Conservation (phyloP, 2,888 invertebrate species). For the Heteromurus nitidus region DNA sequence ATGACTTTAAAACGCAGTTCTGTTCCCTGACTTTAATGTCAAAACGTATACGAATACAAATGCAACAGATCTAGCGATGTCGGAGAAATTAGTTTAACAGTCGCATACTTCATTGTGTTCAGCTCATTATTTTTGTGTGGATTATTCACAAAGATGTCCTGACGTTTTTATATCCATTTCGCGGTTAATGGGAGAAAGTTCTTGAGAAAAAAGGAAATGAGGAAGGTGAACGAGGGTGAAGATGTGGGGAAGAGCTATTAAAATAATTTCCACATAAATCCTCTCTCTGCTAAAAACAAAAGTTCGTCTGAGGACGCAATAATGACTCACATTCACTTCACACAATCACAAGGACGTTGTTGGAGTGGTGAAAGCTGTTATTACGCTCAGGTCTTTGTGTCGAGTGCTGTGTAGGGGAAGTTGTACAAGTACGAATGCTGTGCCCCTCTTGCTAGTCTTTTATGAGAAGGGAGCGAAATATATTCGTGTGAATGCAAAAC, state of each 20-base stretch:
- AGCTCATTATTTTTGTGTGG: too few species aligned
- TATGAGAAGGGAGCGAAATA: too few species aligned
- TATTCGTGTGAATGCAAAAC: too few species aligned
- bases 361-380: neutral
- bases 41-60: too few species aligned
- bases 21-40: too few species aligned
- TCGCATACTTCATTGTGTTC: too few species aligned
- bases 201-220: constrained; percentile 2
- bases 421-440: too few species aligned
- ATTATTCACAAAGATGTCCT: too few species aligned
- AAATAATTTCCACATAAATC: constrained; percentile 50
- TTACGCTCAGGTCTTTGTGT: neutral
- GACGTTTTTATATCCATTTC: neutral
- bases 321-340: constrained; percentile 24
- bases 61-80: too few species aligned
- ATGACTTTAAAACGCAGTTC: too few species aligned
- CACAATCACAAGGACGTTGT: neutral
- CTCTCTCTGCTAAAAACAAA: constrained; percentile 17
- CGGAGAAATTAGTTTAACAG: too few species aligned
- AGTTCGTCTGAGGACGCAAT: constrained; percentile 14
- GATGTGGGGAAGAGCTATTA: constrained; percentile 32
- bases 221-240: constrained; percentile 4
- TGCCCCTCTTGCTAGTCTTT: too few species aligned
- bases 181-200: neutral
- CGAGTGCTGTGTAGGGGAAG: neutral